Base-by-base conservation (phyloP, 2,797 vertebrate species). In the Pteronotus mesoamericanus region DNA sequence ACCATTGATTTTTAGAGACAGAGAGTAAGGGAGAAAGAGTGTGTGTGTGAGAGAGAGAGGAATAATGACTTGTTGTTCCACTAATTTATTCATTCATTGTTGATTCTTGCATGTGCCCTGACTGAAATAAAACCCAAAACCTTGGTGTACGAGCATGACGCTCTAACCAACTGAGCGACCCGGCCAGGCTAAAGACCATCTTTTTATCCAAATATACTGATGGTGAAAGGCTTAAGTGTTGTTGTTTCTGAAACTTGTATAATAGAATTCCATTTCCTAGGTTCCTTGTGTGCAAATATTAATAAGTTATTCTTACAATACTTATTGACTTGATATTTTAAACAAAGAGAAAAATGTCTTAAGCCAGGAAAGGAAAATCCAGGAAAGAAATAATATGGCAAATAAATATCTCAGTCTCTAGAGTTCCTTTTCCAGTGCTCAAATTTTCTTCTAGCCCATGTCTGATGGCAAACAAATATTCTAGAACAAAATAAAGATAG, bases 311-410 rank as follows among this genome's bases (percentile, higher is more conserved):
- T 91, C 42, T 87, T 71, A 48, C n/a, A 66, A 57, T 9, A 80
- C 12, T 82, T 74, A 21, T 80, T 71, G 29, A 24, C 51, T 92
- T 90, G 71, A 92, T 90, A 71, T 92, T 90, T 91, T 89, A 89
- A 92, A 80, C 34, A 90, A 66, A 96, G 59, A 68, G 11, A 75
- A 94, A 74, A 83, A 82, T 66, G 21, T 55, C 32, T 68, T 84
- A 46, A 95, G 37, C 29, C 37, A 96, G 83, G 37, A 32, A 80
- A 82, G 34, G 19, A 11, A 48, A 83, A 55, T 5, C 75, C 29
- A 86, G n/a, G 29, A 94, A 90, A 79, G 32, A 95, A 94, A 61
- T 37, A 48, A 51, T 51, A 11, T 24, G 9, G 4, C 55, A 61
- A 91, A 14, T 34, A 55, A 44, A 48, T 59, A 24, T 19, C 19